Base-by-base conservation (phyloP, 2,888 invertebrate genomes). In the Metallyticus violacea region DNA sequence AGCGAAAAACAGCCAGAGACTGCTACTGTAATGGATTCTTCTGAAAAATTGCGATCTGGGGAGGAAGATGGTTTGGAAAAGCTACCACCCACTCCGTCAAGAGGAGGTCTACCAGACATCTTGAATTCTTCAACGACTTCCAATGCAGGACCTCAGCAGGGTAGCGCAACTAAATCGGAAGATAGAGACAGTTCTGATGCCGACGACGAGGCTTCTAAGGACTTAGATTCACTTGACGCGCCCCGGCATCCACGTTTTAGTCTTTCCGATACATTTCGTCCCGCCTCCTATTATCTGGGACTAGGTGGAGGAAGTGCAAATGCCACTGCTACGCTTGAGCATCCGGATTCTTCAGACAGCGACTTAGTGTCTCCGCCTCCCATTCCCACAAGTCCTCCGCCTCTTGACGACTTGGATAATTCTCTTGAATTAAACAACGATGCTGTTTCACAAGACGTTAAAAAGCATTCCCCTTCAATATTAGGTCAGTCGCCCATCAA, bases 251-350 rank as follows among this genome's bases (percentile, higher is more conserved):
- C 95, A 0, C 93, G 97, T 89, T 97, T 97, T 90, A 97, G 97
- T 91, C 93, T 97, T 86, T 97, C 97, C 1, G 97, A 97, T 90
- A 97, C 96, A 1, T 97, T 97, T 90, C 93, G 97, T 85, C 97
- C 97, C 0, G 97, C 97, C 0, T 97, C 97, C 0, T 97, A 97
- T 90, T 97, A 97, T 91, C 91, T 97, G 79, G 95, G 96, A 28
- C 40, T 86, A 87, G 88, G 90, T 25, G 89, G 89, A 76, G 77
- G 85, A 2, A 85, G 86, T 25, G 87, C 87, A 15, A 86, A 87
- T 22, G 85, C 86, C 26, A 79, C 86, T 15, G 86, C 77, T 9
- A 85, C 87, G 25, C 93, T 94, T 22, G 95, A 96, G 89, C 93
- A 95, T 89, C 96, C 95, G 86, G 96, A 97, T 90, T 97, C 96